Conservation (phyloP, 2,797 vertebrate genomes). For the Sphenopsis melanotis region DNA sequence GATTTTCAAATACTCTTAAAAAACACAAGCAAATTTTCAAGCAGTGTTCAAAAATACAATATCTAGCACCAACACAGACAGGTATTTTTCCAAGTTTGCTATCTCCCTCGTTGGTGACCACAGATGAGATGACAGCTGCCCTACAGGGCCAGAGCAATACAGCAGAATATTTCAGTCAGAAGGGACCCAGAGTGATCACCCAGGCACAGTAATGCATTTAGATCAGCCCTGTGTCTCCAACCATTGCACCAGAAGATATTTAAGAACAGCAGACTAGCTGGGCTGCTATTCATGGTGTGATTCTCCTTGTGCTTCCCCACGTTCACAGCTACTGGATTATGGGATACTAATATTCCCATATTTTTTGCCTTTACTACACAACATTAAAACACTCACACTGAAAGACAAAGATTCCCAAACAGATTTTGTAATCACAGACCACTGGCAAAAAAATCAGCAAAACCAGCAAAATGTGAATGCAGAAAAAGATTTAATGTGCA, state of each 20-base stretch:
- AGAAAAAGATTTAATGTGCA: not conserved
- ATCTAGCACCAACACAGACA: not conserved
- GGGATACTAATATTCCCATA: not conserved
- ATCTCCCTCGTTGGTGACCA: not conserved
- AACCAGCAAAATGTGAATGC: not conserved
- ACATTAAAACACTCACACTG: not conserved
- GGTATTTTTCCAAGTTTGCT: not conserved
- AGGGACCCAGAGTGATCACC: not conserved
- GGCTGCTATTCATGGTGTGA: not conserved
- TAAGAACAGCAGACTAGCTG: not conserved
- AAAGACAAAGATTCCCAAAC: not conserved
- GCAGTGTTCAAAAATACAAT: not conserved
- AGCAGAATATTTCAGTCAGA: not conserved
- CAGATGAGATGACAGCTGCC: not conserved
- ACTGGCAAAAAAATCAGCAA: not conserved
- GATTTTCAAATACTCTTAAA: not conserved
- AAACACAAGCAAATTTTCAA: not conserved
- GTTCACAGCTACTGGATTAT: not conserved
- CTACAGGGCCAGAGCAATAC: not conserved
- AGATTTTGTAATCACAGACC: not conserved
- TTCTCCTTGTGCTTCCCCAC: not conserved
- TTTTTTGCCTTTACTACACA: not conserved
- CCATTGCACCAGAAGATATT: not conserved
- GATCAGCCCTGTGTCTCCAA: not conserved
- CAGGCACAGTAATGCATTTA: not conserved